phyloP scores from a whole-genome alignment of 2,888 invertebrate species.

The Selenia dentaria region DNA sequence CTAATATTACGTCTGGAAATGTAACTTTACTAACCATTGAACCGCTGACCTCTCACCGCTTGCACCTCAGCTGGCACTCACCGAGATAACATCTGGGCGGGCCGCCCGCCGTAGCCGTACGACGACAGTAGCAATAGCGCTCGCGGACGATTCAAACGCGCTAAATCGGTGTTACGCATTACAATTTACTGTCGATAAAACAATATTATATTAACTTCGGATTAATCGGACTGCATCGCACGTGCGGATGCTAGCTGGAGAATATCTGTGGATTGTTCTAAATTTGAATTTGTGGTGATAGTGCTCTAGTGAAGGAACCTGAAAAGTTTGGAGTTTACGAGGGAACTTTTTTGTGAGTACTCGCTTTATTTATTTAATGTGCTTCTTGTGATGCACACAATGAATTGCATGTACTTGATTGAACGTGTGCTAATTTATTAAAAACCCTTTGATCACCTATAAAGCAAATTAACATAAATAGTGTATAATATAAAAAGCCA shows the following conservation, averaged over 20 bases:
- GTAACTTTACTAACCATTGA: too few species aligned
- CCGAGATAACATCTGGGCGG: slow-evolving; percentile 74
- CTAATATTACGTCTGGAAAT: too few species aligned
- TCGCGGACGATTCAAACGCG: slow-evolving; percentile 59
- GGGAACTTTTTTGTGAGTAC: slow-evolving; percentile 49
- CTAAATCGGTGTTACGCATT: slow-evolving; percentile 16
- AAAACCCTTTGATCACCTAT: too few species aligned
- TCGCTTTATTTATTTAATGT: slow-evolving; percentile 15
- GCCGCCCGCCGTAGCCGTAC: slow-evolving; percentile 52
- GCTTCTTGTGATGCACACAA: not conserved
- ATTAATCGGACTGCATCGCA: slow-evolving; percentile 27
- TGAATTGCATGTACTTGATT: not conserved
- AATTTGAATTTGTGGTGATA: slow-evolving; percentile 41
- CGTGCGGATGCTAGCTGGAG: slow-evolving; percentile 28
- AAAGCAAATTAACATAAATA: too few species aligned
- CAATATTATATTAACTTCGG: slow-evolving; percentile 10
- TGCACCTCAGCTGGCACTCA: slow-evolving; percentile 30
- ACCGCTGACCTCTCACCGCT: slow-evolving; percentile 33
- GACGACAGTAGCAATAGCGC: slow-evolving; percentile 59
- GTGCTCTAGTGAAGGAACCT: slow-evolving; percentile 24
- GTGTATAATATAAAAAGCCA: too few species aligned
- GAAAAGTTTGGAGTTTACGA: slow-evolving; percentile 48
- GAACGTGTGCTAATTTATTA: too few species aligned
- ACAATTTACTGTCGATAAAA: slow-evolving; percentile 15
- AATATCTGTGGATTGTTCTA: slow-evolving; percentile 24